phyloP scores from a whole-genome alignment of 2,888 invertebrate species.

The Aphodius granarius region DNA sequence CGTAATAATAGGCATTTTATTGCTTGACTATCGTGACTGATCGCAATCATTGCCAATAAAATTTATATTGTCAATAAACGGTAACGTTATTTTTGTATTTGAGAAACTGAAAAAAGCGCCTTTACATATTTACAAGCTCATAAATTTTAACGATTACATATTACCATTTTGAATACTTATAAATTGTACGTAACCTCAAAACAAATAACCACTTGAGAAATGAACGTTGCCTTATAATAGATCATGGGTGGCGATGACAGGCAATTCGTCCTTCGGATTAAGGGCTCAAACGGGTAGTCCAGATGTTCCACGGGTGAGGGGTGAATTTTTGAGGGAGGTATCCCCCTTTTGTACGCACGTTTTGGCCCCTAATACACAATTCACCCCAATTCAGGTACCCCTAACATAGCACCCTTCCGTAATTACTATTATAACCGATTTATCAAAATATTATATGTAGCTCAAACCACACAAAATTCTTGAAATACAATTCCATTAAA shows the following conservation, averaged over 20 bases:
- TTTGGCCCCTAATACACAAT: neutral
- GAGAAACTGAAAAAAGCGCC: neutral
- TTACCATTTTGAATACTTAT: neutral
- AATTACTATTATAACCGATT: neutral
- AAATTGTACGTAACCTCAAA: neutral
- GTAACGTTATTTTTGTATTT: neutral
- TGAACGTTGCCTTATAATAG: neutral
- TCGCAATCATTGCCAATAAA: neutral
- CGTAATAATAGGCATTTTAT: neutral
- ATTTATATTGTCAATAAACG: neutral
- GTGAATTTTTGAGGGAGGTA: constrained; percentile 3
- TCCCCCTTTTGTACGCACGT: neutral
- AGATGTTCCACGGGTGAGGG: constrained; percentile 17
- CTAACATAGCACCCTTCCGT: neutral
- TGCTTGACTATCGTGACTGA: neutral
- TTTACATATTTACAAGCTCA: neutral
- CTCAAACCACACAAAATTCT: neutral
- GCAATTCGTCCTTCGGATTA: constrained; percentile 21
- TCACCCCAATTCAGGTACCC: neutral
- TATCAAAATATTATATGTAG: neutral
- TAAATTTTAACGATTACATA: neutral
- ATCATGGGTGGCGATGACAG: constrained; percentile 15
- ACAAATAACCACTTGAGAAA: neutral
- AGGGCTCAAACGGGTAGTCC: constrained; percentile 8
- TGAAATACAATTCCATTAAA: neutral